Conservation (phyloP, 2,888 invertebrate genomes). For the Incurvaria masculella region DNA sequence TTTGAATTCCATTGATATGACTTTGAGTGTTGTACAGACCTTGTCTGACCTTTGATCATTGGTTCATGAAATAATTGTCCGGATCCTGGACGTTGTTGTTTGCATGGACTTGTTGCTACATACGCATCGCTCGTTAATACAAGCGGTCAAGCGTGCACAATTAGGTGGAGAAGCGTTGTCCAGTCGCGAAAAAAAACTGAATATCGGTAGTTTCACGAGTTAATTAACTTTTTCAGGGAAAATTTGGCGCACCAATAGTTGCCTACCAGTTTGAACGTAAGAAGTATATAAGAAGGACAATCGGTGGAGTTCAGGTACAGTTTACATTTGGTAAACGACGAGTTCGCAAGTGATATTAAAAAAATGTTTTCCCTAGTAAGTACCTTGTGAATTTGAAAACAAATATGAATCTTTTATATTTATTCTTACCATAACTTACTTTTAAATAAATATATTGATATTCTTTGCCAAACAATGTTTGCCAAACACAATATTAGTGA, state of each 20-base stretch:
- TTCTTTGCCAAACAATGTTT: too few relatives aligned
- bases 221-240: neutral
- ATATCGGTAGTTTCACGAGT: neutral
- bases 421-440: too few relatives aligned
- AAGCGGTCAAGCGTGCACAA: neutral
- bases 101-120: too few relatives aligned
- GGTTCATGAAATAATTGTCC: too few relatives aligned
- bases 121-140: neutral
- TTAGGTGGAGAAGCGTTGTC: neutral
- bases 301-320: neutral
- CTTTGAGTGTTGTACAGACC: too few relatives aligned
- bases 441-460: too few relatives aligned
- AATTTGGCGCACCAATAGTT: neutral
- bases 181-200: neutral
- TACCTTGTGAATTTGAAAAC: too few relatives aligned
- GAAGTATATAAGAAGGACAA: neutral
- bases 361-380: neutral
- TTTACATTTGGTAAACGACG: neutral
- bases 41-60: too few relatives aligned
- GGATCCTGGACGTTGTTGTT: too few relatives aligned
- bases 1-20: too few relatives aligned
- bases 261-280: neutral
- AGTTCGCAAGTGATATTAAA: neutral
- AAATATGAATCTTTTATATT: too few relatives aligned
- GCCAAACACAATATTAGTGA: too few relatives aligned